Evolutionary conservation across 2,888 invertebrate species (phyloP), one percentile per base, ranked within the genome.

Genomic region (Seladonia tumulorum): DNA sequence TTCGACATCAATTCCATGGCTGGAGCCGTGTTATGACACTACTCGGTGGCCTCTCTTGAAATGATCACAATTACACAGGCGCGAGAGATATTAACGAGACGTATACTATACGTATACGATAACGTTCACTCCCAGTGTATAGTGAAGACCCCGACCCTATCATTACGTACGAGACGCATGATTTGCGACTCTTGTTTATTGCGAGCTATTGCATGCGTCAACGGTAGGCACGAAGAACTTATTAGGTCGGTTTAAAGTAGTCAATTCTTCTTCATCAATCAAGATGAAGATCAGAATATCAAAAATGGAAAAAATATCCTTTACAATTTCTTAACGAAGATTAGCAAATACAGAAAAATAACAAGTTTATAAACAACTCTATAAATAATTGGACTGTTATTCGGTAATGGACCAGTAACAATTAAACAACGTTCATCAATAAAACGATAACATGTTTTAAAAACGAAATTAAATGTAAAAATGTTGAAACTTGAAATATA

Each of bases 1-100:
- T 42, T 10, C 35, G 39, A 8, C 2, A n/a, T 25, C 22, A 14
- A 25, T 66, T 85, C 81, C 88, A 88, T 90, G 39, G 39, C 74
- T 74, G 29, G 25, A n/a, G 22, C 18, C 39, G 63, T 25, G 16
- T 2, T 12, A n/a, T 35, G 45, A 10, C 18, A 70, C 66, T 80
- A 75, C 8, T 29, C 7, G 8, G 7, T 63, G 18, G 7, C 63
- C 0, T 5, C 16, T 63, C 29, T 16, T 18, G 7, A 29, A 29
- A 2, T 25, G 16, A 29, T 63, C 63, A 29, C 0, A 25, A 63
- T 8, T 16, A 16, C 29, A 16, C 63, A 29, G 16, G 8, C 63
- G 63, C 29, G 25, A 63, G 1, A 18, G 7, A 14, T 63, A 29
- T 63, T 29, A 63, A 63, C 29, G 18, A 2, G 18, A 2, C 63